These are phyloP conservation scores for Prunella strophiata DNA, from an alignment of 2,797 vertebrate species.

Conservation along the genomic window DNA sequence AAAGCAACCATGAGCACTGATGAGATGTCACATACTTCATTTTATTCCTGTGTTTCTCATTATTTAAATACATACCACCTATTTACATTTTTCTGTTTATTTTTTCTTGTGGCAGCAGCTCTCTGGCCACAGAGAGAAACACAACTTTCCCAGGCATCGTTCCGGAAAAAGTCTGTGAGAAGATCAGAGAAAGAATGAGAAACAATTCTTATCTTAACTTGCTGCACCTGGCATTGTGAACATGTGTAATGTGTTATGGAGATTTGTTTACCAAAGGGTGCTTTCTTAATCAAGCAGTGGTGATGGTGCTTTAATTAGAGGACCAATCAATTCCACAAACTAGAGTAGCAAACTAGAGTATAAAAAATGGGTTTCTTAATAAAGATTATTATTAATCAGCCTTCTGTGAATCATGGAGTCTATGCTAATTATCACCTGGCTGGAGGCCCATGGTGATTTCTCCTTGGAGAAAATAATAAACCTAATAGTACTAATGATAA, in stretches of 20 bases:
- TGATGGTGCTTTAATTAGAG: neutral
- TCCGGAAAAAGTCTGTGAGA: neutral
- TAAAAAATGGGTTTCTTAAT: neutral
- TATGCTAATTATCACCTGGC: neutral
- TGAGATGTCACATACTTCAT: neutral
- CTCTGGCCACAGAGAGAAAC: neutral
- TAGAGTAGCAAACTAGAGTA: neutral
- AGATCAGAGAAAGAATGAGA: neutral
- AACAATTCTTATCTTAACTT: neutral
- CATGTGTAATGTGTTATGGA: neutral
- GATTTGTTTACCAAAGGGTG: neutral
- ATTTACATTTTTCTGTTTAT: neutral
- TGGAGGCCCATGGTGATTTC: neutral
- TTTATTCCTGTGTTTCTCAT: neutral
- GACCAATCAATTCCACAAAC: neutral
- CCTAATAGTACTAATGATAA: neutral
- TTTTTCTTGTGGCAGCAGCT: neutral
- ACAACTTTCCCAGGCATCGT: neutral
- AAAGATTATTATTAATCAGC: neutral
- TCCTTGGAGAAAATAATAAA: neutral
- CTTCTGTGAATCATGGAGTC: neutral
- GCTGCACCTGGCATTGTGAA: neutral
- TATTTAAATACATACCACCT: neutral
- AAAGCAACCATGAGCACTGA: neutral
- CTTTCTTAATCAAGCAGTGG: neutral